Evolutionary conservation across 2,797 vertebrate species (phyloP).

Genomic region (Sandelia bainsii): DNA sequence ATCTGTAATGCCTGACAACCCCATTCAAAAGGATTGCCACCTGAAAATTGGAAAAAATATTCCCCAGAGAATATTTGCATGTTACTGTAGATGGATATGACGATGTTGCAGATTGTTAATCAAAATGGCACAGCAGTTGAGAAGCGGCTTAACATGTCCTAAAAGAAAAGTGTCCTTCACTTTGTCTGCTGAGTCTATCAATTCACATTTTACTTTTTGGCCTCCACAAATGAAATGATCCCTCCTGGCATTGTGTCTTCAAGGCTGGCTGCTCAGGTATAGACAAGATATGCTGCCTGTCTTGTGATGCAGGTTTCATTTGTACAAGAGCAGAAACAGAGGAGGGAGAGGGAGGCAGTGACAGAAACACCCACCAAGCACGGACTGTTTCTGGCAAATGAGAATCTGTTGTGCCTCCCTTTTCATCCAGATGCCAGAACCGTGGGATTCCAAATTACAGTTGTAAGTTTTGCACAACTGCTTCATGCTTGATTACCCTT

Average conservation of each 20-base stretch:
- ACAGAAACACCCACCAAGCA: constrained; percentile 68
- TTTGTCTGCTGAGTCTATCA: constrained; percentile 57
- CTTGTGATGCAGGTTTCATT: constrained; percentile 69
- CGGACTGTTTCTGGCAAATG: constrained; percentile 73
- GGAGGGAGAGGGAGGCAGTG: constrained; percentile 29
- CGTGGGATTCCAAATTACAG: constrained; percentile 78
- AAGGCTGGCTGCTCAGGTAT: constrained; percentile 72
- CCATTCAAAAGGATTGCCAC: constrained; percentile 17
- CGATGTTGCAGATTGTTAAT: constrained; percentile 35
- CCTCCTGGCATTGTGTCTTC: constrained; percentile 58
- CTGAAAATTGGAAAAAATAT: constrained; percentile 44
- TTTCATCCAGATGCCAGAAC: constrained; percentile 68
- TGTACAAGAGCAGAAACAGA: constrained; percentile 29
- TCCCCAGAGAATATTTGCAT: constrained; percentile 40
- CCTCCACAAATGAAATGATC: constrained; percentile 62
- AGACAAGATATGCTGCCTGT: constrained; percentile 63
- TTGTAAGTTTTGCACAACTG: constrained; percentile 78
- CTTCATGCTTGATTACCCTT: constrained; percentile 79
- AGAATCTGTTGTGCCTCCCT: constrained; percentile 77
- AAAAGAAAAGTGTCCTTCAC: constrained; percentile 36
- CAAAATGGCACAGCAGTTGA: constrained; percentile 29
- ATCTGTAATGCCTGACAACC: constrained; percentile 58
- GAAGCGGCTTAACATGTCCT: constrained; percentile 1
- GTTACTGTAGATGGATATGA: constrained; percentile 23
- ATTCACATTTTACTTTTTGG: constrained; percentile 58